Base-by-base conservation (phyloP, 64 coral and sea anemone genomes). In the Stichodactyla helianthus region DNA sequence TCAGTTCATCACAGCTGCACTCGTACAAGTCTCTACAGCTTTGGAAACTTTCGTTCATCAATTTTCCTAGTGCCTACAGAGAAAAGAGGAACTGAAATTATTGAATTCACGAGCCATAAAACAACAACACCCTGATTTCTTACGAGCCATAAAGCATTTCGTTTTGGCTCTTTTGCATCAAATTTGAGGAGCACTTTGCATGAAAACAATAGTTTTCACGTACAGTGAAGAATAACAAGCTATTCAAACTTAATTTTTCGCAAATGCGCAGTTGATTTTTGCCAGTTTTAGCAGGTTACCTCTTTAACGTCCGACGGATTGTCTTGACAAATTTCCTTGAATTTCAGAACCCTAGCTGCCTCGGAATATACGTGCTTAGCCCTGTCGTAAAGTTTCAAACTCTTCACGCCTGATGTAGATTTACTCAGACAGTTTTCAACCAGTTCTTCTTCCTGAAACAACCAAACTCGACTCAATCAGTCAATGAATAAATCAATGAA, bases 341-440 rank as follows among this genome's bases (percentile, higher is more conserved):
- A 98, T 60, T 89, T 94, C 2, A 98, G 85, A 25, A 98, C 96
- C 65, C 96, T 89, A 7, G 67, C 71, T 51, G 96, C 93, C 71
- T 98, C 96, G 7, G 93, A 90, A 77, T 98, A 99, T 19, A 99
- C 96, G 53, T 99, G 96, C 68, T 90, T 95, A 22, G 96, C 92
- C 71, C 96, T 70, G 82, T 99, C 80, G 56, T 95, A 88, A 25
- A 99, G 83, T 53, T 99, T 99, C 59, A 99, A 94, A 80, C 88
- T 95, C 53, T 70, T 90, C 3, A 95, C 96, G 7, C 82, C 89
- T 4, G 88, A 71, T 16, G 96, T 99, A 64, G 96, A 99, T 28
- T 92, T 84, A 91, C 96, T 99, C 85, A 95, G 86, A 59, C 96
- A 99, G 11, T 93, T 55, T 27, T 80, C 86, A 4, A 99, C 51